Percentiles rank a stretch among this genome's conserved stretches.
phyloP scores from a whole-genome alignment of 2,888 invertebrate genomes.

The Nymphalis urticae region DNA sequence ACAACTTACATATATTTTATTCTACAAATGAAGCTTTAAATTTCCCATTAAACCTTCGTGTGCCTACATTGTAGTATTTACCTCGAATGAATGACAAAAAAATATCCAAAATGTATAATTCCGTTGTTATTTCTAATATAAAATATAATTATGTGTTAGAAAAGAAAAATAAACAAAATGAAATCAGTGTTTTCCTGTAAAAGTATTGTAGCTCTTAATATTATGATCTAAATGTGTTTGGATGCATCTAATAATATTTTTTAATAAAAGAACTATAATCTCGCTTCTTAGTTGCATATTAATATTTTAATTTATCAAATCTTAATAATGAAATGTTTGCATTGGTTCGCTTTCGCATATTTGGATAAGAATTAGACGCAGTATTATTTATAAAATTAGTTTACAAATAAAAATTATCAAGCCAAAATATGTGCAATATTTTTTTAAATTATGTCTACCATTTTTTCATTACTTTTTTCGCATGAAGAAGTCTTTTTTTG shows the following conservation, averaged over 20 bases:
- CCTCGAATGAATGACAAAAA: slow-evolving; percentile 25
- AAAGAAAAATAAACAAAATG: slow-evolving; percentile 7
- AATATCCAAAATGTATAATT: slow-evolving; percentile 17
- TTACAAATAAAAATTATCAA: background rate
- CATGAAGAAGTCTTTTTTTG: too few species aligned
- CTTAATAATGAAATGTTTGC: background rate
- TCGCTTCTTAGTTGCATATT: background rate
- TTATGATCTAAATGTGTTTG: slow-evolving; percentile 10
- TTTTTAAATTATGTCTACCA: background rate
- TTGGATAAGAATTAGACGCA: background rate
- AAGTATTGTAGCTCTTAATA: slow-evolving; percentile 19
- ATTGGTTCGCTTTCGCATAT: background rate
- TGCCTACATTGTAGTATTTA: slow-evolving; percentile 40
- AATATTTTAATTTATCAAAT: background rate
- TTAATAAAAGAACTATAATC: slow-evolving; percentile 4
- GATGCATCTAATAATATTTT: background rate
- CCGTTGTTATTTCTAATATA: slow-evolving; percentile 22
- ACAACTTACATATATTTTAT: slow-evolving; percentile 30
- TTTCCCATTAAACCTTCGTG: slow-evolving; percentile 41
- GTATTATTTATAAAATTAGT: slow-evolving; percentile 4
- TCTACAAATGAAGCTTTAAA: slow-evolving; percentile 43
- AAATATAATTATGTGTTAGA: slow-evolving; percentile 23
- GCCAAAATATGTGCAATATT: slow-evolving; percentile 5
- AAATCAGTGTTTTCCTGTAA: slow-evolving; percentile 25
- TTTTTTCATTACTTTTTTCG: background rate